These are phyloP conservation scores for Hyaena hyaena DNA, from an alignment of 2,113 vertebrate genomes.

Conservation along the genomic window DNA sequence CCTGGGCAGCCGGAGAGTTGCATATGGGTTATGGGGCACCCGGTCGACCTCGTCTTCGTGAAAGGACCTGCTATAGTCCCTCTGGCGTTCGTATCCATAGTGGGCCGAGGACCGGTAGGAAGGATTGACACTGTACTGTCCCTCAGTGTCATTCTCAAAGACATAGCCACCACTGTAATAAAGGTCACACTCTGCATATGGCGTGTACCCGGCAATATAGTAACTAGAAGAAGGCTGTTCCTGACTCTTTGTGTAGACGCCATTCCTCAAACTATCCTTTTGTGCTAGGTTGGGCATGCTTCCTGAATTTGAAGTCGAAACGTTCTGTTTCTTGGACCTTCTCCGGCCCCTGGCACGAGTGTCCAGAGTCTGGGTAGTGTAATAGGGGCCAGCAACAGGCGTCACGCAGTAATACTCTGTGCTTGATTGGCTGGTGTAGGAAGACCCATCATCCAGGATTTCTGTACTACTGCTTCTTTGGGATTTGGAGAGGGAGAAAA, in stretches of 20 bases:
- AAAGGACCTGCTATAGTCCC: slow-evolving; percentile 87
- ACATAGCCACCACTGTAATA: slow-evolving; percentile 89
- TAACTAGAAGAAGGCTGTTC: slow-evolving; percentile 90
- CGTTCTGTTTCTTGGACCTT: slow-evolving; percentile 90
- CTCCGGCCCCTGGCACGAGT: slow-evolving; percentile 89
- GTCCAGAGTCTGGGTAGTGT: slow-evolving; percentile 87
- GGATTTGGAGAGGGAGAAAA: slow-evolving; percentile 86
- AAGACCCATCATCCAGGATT: slow-evolving; percentile 95
- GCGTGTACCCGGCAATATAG: slow-evolving; percentile 92
- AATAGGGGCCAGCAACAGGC: slow-evolving; percentile 83
- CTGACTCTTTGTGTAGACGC: slow-evolving; percentile 84
- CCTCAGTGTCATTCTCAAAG: slow-evolving; percentile 94
- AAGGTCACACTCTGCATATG: slow-evolving; percentile 87
- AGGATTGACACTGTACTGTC: slow-evolving; percentile 95
- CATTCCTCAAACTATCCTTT: slow-evolving; percentile 86
- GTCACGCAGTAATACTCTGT: slow-evolving; percentile 89
- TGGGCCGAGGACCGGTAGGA: slow-evolving; percentile 88
- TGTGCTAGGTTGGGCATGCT: slow-evolving; percentile 98
- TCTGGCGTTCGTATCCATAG: slow-evolving; percentile 85
- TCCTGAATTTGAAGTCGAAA: slow-evolving; percentile 91
- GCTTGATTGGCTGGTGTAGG: slow-evolving; percentile 98
- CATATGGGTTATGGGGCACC: slow-evolving; percentile 92
- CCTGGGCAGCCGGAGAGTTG: slow-evolving; percentile 92
- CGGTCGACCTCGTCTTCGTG: slow-evolving; percentile 89
- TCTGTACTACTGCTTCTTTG: slow-evolving; percentile 97